A percentile compares a stretch with the other conserved stretches of the same genome.
Evolutionary conservation across 2,888 invertebrate species (phyloP).

Genomic region (Torymus tubicola): DNA sequence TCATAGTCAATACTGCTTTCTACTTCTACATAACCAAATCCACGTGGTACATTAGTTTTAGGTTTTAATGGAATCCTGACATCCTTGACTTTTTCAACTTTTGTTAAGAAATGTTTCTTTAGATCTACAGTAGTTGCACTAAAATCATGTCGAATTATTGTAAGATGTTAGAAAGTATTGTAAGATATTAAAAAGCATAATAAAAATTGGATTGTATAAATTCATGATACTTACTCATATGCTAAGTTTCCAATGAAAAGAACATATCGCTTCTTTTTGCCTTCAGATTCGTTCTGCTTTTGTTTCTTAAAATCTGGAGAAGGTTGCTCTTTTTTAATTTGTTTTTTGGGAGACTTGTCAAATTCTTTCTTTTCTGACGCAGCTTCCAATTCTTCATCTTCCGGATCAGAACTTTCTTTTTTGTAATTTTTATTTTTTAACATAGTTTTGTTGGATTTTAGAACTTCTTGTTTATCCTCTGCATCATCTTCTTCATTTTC

Average conservation of each 20-base stretch:
- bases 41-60: slow-evolving; percentile 71
- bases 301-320: slow-evolving; percentile 22
- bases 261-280: slow-evolving; percentile 72
- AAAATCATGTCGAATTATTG: slow-evolving; percentile 46
- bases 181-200: neutral
- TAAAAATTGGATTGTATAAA: too few relatives aligned
- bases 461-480: slow-evolving; percentile 23
- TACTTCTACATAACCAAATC: slow-evolving; percentile 77
- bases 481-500: slow-evolving; percentile 51
- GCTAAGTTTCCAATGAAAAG: slow-evolving; percentile 77
- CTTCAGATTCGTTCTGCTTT: slow-evolving; percentile 38
- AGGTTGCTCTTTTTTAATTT: slow-evolving; percentile 26
- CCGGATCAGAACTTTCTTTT: slow-evolving; percentile 25
- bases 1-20: slow-evolving; percentile 74
- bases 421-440: slow-evolving; percentile 15
- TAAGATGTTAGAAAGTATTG: neutral
- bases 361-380: neutral
- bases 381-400: neutral
- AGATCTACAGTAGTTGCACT: slow-evolving; percentile 73
- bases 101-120: slow-evolving; percentile 75
- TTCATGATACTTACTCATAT: slow-evolving; percentile 68
- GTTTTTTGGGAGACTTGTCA: slow-evolving; percentile 32
- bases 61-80: slow-evolving; percentile 74
- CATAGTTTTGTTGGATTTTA: neutral
- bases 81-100: slow-evolving; percentile 72